Base-by-base conservation (phyloP, 2,797 vertebrate species). In the Halcyon leucocephala region DNA sequence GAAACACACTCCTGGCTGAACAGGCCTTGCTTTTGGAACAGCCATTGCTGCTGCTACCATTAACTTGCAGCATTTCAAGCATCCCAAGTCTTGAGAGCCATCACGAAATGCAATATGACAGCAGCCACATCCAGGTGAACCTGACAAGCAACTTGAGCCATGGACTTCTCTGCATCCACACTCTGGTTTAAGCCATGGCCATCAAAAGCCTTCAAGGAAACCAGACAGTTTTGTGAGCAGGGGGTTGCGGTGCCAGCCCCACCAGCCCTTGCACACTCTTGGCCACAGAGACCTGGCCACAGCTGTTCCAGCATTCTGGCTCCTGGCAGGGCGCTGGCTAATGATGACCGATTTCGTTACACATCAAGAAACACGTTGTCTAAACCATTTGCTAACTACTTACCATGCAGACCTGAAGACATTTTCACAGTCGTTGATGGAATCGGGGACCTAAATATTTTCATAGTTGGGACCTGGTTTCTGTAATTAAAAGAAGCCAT, bases 271-370 rank as follows among this genome's bases (percentile, higher is more conserved):
- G 1, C 54, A 11, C 0, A 0, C 42, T 28, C 64, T 35, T 58
- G 76, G 66, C 77, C 39, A 10, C 71, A 25, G 71, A 64, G 28
- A 14, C 28, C 35, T 1, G 7, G 6, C 41, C 26, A 3, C 64
- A 35, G 90, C n/a, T 10, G 3, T 28, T 24, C 37, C 5, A 54
- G 37, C 71, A 82, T 44, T 41, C 35, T 12, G 48, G 79, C 22
- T 69, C 29, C 51, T 42, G 49, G 60, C 66, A 62, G 44, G 60
- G 54, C 74, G 72, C n/a, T 0, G 1, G 7, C 61, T 26, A 49
- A 20, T 5, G 1, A 12, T 3, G 0, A 26, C 2, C 1, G 22
- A 10, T n/a, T 41, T 71, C 14, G 11, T 65, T 14, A 35, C 3
- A 42, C 31, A 10, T 57, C 48, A 26, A 70, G 31, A 71, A 72